These are phyloP conservation scores for Sarotherodon lohbergeri DNA, from an alignment of 2,113 vertebrate species.

Conservation along the genomic window DNA sequence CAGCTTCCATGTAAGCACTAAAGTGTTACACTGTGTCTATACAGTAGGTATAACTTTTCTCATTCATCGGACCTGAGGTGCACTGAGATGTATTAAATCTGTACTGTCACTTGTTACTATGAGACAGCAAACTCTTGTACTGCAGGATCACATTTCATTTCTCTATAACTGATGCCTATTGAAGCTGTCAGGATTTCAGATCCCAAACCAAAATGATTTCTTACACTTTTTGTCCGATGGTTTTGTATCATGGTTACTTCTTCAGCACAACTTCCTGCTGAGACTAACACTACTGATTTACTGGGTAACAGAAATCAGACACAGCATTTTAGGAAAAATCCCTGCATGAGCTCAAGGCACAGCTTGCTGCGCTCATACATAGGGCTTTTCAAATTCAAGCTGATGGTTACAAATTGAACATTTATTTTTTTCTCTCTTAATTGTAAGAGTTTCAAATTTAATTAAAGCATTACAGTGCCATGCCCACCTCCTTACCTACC, in stretches of 20 bases:
- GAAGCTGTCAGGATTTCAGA: neutral
- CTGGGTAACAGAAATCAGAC: neutral
- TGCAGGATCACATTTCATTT: neutral
- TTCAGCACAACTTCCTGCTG: neutral
- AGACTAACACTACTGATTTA: neutral
- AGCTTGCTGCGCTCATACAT: neutral
- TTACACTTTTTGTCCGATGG: neutral
- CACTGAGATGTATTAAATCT: neutral
- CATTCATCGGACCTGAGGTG: neutral
- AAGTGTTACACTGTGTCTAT: neutral
- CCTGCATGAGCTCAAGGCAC: neutral
- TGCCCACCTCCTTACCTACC: neutral
- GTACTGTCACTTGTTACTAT: neutral
- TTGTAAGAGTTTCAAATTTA: neutral
- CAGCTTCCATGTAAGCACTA: neutral
- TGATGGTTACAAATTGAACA: neutral
- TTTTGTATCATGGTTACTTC: neutral
- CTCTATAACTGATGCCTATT: neutral
- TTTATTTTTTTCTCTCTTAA: neutral
- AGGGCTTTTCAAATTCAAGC: neutral
- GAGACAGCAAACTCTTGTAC: neutral
- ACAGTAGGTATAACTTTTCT: neutral
- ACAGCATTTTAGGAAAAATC: neutral
- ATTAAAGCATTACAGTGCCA: neutral
- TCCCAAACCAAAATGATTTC: neutral